Conservation (phyloP, 2,888 invertebrate genomes). For the Leptinotarsa rubiginosa region DNA sequence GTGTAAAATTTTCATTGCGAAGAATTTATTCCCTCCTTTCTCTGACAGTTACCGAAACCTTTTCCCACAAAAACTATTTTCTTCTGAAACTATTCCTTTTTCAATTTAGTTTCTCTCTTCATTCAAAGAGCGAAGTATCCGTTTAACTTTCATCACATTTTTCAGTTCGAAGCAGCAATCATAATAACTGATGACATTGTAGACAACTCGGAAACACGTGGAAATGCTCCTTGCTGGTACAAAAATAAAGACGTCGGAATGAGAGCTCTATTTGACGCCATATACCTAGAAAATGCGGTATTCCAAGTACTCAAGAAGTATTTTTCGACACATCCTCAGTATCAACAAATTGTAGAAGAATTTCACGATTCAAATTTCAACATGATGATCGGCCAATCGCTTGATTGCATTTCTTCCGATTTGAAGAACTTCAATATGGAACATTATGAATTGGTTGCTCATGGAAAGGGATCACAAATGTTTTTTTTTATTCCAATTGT, state of each 20-base stretch:
- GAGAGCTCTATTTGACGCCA: slow-evolving; percentile 16
- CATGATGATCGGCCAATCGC: not conserved
- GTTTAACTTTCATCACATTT: not conserved
- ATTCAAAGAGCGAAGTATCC: too few species aligned
- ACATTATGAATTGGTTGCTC: not conserved
- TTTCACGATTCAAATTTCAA: not conserved
- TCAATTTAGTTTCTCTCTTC: too few species aligned
- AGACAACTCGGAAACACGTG: slow-evolving; percentile 27
- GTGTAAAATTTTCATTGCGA: too few species aligned
- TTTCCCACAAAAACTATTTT: too few species aligned
- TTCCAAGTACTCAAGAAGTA: slow-evolving; percentile 58
- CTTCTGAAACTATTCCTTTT: too few species aligned
- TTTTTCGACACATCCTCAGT: slow-evolving; percentile 80
- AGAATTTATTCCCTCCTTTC: too few species aligned
- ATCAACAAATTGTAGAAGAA: slow-evolving; percentile 77
- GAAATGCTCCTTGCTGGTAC: slow-evolving; percentile 26
- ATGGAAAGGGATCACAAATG: not conserved
- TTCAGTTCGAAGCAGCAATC: slow-evolving; percentile 23
- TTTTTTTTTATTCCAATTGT: not conserved
- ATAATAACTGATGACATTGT: slow-evolving; percentile 27
- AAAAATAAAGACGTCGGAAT: slow-evolving; percentile 12
- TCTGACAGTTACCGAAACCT: too few species aligned
- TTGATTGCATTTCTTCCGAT: not conserved
- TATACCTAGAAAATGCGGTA: slow-evolving; percentile 1
- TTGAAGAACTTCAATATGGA: not conserved